Percentiles rank a stretch among this genome's conserved stretches.
Conservation (phyloP, 2,797 vertebrate species). For the Danio tinwini region DNA sequence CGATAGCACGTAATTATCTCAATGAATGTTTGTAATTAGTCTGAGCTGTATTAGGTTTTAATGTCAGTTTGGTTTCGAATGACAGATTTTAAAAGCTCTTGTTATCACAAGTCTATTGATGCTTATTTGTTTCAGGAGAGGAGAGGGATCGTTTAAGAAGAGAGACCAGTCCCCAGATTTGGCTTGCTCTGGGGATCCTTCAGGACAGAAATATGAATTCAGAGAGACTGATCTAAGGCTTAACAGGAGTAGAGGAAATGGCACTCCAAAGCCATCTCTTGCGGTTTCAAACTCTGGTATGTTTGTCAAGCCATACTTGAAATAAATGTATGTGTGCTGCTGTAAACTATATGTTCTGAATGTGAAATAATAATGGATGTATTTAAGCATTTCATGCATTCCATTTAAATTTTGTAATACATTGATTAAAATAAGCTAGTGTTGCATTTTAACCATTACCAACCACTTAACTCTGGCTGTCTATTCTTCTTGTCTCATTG, state of each 20-base stretch:
- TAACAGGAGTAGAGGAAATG: constrained; percentile 78
- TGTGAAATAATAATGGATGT: not conserved
- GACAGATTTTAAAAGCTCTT: not conserved
- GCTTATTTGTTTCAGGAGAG: constrained; percentile 75
- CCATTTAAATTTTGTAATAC: not conserved
- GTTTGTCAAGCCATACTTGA: not conserved
- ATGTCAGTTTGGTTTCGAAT: constrained; percentile 4
- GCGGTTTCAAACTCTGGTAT: constrained; percentile 73
- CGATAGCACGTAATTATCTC: not conserved
- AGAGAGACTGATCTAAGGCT: constrained; percentile 87
- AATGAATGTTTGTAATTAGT: not conserved
- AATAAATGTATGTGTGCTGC: not conserved
- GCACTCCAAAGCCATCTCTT: constrained; percentile 64
- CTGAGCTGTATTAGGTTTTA: not conserved
- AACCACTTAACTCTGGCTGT: constrained; percentile 37
- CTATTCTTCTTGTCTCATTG: constrained; percentile 53
- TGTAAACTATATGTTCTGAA: not conserved
- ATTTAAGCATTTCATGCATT: not conserved
- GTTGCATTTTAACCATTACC: not conserved
- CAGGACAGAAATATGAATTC: constrained; percentile 84
- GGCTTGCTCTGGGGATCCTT: constrained; percentile 69
- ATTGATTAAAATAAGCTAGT: not conserved
- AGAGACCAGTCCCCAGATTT: constrained; percentile 74
- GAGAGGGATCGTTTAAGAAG: constrained; percentile 87
- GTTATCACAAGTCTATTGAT: not conserved